phyloP scores from a whole-genome alignment of 2,888 invertebrate species.

The Xiphydria camelus region DNA sequence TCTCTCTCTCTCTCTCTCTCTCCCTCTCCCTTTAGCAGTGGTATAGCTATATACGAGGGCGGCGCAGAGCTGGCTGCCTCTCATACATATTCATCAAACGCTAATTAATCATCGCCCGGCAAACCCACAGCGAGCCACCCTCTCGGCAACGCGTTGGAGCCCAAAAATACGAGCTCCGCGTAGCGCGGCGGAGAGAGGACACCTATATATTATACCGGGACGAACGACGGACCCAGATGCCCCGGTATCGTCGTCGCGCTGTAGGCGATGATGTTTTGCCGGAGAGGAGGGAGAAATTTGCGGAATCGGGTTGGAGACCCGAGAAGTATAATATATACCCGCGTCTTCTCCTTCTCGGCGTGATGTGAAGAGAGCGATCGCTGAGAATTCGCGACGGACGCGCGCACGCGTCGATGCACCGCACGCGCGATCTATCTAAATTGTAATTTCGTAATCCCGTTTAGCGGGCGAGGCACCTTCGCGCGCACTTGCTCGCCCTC shows the following conservation, averaged over 20 bases:
- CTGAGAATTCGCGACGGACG: conserved; percentile 3
- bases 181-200: conserved; percentile 16
- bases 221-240: conserved; percentile 30
- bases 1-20: conserved; percentile 17
- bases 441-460: conserved; percentile 47
- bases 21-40: conserved; percentile 31
- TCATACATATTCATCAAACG: conserved; percentile 58
- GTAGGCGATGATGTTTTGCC: no score
- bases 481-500: conserved; percentile 44
- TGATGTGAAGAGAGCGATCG: conserved; percentile 8
- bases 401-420: conserved; percentile 12
- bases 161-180: conserved; percentile 19
- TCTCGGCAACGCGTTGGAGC: conserved; percentile 24
- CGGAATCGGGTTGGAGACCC: not conserved
- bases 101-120: conserved; percentile 56
- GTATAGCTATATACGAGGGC: not conserved
- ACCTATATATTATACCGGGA: conserved; percentile 33
- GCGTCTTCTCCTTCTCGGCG: conserved; percentile 9
- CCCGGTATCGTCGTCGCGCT: conserved; percentile 23
- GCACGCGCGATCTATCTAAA: conserved; percentile 37
- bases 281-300: no score
- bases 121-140: conserved; percentile 39
- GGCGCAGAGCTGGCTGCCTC: conserved; percentile 21
- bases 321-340: conserved; percentile 16
- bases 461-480: conserved; percentile 36